These are phyloP conservation scores for Porites lutea DNA, from an alignment of 64 coral and sea anemone species.

Conservation along the genomic window DNA sequence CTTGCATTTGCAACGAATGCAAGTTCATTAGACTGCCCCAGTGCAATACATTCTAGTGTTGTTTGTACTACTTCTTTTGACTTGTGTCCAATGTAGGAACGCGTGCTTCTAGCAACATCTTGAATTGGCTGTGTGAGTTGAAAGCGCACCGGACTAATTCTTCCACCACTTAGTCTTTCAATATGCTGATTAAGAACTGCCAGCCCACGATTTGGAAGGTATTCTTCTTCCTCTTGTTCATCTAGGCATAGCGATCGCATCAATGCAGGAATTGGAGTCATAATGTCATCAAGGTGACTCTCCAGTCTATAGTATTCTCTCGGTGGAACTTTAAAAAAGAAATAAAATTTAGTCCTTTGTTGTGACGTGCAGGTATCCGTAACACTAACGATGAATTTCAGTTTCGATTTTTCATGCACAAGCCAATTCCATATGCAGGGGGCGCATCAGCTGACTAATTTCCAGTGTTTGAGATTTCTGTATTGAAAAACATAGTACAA, in stretches of 20 bases:
- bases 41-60: conserved; percentile 5
- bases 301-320: conserved; percentile 23
- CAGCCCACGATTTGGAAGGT: conserved; percentile 42
- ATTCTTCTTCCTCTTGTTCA: conserved; percentile 30
- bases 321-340: conserved; percentile 4
- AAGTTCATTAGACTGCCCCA: conserved; percentile 24
- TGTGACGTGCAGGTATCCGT: too few species aligned
- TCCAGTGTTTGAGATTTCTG: too few species aligned
- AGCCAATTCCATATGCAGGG: too few species aligned
- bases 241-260: conserved; percentile 5
- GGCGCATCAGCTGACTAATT: too few species aligned
- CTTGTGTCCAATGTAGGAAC: conserved; percentile 36
- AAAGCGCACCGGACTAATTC: conserved; percentile 34
- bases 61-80: not conserved
- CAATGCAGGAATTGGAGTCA: conserved; percentile 29
- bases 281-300: conserved; percentile 43
- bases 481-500: too few species aligned
- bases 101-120: conserved; percentile 49
- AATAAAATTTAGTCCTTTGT: too few species aligned
- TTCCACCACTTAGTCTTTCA: conserved; percentile 41
- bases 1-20: too few species aligned
- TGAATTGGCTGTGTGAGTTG: not conserved
- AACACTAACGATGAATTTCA: too few species aligned
- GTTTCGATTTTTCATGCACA: too few species aligned
- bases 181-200: not conserved